These are phyloP conservation scores for Mastomys natalensis DNA, from an alignment of 2,113 vertebrate species.

Conservation along the genomic window DNA sequence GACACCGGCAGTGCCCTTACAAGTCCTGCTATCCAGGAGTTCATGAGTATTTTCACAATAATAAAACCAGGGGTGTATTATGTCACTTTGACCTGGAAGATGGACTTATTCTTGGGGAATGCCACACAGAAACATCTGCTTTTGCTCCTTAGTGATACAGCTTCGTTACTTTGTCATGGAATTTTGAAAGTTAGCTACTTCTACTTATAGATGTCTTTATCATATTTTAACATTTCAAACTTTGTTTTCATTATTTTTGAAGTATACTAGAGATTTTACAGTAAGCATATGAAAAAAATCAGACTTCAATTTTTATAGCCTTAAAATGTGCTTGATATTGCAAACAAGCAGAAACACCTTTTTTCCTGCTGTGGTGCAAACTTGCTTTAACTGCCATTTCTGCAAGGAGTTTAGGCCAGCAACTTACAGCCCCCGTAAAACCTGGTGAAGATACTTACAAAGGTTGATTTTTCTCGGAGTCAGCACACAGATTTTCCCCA, in stretches of 20 bases:
- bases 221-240: slow-evolving; percentile 8
- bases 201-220: background rate
- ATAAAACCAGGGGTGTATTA: background rate
- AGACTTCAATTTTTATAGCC: background rate
- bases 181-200: background rate
- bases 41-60: background rate
- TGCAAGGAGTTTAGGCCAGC: background rate
- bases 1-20: background rate
- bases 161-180: background rate
- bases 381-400: background rate
- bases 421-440: background rate
- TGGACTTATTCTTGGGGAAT: background rate
- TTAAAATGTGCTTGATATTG: background rate
- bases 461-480: slow-evolving; percentile 16
- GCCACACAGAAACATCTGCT: background rate
- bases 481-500: background rate
- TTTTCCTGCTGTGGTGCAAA: background rate
- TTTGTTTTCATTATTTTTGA: background rate
- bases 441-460: background rate
- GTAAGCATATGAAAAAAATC: background rate
- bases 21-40: background rate
- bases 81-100: background rate
- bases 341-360: background rate
- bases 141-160: background rate
- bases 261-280: background rate